Evolutionary conservation across 2,797 vertebrate genomes (phyloP).

Genomic region (Brachymystax lenok): DNA sequence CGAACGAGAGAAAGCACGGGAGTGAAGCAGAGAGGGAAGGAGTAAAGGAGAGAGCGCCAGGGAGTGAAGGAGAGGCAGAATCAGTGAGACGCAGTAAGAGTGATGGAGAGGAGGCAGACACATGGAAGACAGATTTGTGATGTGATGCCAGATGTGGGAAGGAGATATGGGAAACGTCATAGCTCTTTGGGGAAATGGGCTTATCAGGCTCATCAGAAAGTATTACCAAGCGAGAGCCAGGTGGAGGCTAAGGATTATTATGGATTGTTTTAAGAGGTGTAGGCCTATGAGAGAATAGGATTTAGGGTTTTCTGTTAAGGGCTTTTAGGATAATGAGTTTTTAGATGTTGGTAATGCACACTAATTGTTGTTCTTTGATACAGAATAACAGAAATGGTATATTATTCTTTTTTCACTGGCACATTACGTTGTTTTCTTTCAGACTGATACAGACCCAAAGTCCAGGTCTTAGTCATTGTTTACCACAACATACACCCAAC

Average conservation of each 20-base stretch:
- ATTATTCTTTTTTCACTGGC: background rate
- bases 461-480: constrained; percentile 50
- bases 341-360: background rate
- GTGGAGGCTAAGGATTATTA: background rate
- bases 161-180: background rate
- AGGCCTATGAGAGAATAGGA: background rate
- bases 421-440: constrained; percentile 29
- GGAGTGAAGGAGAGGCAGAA: background rate
- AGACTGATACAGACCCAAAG: constrained; percentile 22
- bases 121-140: background rate
- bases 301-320: background rate
- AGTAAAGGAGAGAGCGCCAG: background rate
- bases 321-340: background rate
- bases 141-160: background rate
- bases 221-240: background rate
- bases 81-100: background rate
- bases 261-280: background rate
- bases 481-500: constrained; percentile 59
- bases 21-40: background rate
- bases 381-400: background rate
- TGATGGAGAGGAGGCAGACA: background rate
- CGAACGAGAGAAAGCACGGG: background rate
- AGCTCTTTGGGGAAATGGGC: constrained; percentile 22
- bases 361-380: background rate
- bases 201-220: constrained; percentile 9